A percentile compares a stretch with the other conserved stretches of the same genome.
Conservation (phyloP, 2,797 vertebrate genomes). For the Sparus aurata region DNA sequence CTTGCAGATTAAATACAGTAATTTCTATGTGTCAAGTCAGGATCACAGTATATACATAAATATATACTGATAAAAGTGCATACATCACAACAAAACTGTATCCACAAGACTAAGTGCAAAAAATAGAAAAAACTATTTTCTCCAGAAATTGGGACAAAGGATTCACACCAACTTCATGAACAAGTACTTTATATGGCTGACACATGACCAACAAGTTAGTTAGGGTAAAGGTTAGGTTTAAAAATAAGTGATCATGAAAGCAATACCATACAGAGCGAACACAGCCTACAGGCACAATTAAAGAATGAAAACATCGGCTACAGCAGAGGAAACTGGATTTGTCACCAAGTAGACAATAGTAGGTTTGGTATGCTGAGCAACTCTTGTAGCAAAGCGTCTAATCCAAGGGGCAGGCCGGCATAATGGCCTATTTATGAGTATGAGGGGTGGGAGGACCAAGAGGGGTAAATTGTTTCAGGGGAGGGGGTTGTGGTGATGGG, state of each 20-base stretch:
- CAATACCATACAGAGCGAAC: conserved; percentile 11
- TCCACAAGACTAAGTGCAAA: not conserved
- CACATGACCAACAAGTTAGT: conserved; percentile 11
- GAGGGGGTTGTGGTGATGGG: conserved; percentile 53
- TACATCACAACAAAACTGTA: not conserved
- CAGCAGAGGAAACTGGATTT: conserved; percentile 61
- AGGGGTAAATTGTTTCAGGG: conserved; percentile 70
- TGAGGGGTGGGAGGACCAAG: conserved; percentile 72
- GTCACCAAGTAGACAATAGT: conserved; percentile 66
- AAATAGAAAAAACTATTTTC: not conserved
- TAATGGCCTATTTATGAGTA: conserved; percentile 82
- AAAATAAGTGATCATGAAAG: conserved; percentile 11
- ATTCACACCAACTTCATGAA: conserved; percentile 5
- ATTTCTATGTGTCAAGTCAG: not conserved
- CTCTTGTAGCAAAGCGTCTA: conserved; percentile 72
- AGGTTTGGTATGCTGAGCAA: conserved; percentile 76
- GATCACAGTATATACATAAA: not conserved
- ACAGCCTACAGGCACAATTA: conserved; percentile 31
- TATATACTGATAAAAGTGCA: not conserved
- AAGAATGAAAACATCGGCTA: conserved; percentile 46
- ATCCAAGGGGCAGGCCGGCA: conserved; percentile 71
- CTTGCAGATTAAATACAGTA: not conserved
- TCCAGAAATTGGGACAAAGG: not conserved
- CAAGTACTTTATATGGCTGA: conserved; percentile 6
- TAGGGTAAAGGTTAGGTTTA: conserved; percentile 19